Evolutionary conservation across 2,113 vertebrate species (phyloP), one percentile per base, ranked within the genome.

Genomic region (Pteropus alecto): DNA sequence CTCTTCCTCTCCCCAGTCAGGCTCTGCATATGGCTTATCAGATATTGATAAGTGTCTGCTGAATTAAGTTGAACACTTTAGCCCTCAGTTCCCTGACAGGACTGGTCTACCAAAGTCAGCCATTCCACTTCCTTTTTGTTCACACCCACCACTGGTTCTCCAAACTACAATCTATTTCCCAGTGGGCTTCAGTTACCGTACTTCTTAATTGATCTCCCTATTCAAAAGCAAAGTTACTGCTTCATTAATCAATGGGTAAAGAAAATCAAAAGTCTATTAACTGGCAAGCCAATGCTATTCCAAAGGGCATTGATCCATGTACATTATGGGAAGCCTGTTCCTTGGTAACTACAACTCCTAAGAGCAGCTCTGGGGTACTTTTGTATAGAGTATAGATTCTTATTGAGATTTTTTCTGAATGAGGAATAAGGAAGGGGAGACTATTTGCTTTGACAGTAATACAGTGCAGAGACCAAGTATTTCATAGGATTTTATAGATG

Each of bases 201-300:
- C 65, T 96, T 97, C 95, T 97, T 97, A 86, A 86, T 97, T 92
- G 96, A 43, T 95, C 82, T 91, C 97, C 51, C 90, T 89, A 96
- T 93, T 96, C 68, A 95, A 95, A 93, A 94, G 10, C 58, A 97
- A 76, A 95, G 91, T 95, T 92, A 90, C 51, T 96, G 48, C 73
- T 96, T 90, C 93, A 95, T 92, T 95, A 95, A 93, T 96, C 95
- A 96, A 95, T 96, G 56, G 28, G 33, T 74, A 89, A 92, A 83
- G 95, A 78, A 41, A 95, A 77, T 91, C 58, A 96, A 97, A 98
- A 96, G 41, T 92, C 83, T 97, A 58, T 96, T 94, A 97, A 94
- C 93, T 22, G 8, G 94, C 89, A 97, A 87, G 38, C 35, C 95
- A 96, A 54, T 96, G 70, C 28, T 91, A 14, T 87, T 96, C 90